Evolutionary conservation across 2,888 invertebrate genomes (phyloP).

Genomic region (Tenthredo mesomela): DNA sequence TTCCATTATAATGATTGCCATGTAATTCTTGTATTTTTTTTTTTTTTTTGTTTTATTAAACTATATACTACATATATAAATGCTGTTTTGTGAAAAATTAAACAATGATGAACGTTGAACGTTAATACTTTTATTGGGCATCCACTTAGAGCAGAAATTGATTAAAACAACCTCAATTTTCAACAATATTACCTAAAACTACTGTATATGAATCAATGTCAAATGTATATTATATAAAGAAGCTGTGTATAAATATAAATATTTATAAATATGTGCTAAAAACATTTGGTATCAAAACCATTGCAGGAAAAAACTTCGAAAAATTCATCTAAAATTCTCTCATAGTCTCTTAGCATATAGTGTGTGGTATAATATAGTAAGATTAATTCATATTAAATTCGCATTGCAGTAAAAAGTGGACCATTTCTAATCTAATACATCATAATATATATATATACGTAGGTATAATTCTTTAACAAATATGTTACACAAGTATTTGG

Average conservation of each 20-base stretch:
- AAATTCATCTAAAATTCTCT: constrained; percentile 55
- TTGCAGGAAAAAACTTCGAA: constrained; percentile 64
- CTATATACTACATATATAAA: constrained; percentile 10
- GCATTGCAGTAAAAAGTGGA: constrained; percentile 45
- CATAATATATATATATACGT: constrained; percentile 6
- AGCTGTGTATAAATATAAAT: constrained; percentile 69
- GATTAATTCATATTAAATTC: constrained; percentile 36
- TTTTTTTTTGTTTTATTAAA: not conserved
- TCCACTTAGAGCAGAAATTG: constrained; percentile 67
- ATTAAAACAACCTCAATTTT: constrained; percentile 54
- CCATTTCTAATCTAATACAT: constrained; percentile 22
- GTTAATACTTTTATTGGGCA: constrained; percentile 70
- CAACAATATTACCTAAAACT: constrained; percentile 67
- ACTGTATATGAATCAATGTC: constrained; percentile 64
- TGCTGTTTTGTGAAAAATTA: constrained; percentile 60
- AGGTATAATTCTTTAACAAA: constrained; percentile 28
- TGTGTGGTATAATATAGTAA: constrained; percentile 21
- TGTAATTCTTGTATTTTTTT: constrained; percentile 17
- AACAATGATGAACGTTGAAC: constrained; percentile 70
- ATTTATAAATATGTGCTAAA: constrained; percentile 68
- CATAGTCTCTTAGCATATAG: constrained; percentile 43
- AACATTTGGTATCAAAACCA: constrained; percentile 74
- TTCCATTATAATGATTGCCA: constrained; percentile 13
- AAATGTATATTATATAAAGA: constrained; percentile 68
- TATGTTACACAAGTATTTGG: constrained; percentile 7